Conservation (phyloP, 2,797 vertebrate species). For the Lophius americanus region DNA sequence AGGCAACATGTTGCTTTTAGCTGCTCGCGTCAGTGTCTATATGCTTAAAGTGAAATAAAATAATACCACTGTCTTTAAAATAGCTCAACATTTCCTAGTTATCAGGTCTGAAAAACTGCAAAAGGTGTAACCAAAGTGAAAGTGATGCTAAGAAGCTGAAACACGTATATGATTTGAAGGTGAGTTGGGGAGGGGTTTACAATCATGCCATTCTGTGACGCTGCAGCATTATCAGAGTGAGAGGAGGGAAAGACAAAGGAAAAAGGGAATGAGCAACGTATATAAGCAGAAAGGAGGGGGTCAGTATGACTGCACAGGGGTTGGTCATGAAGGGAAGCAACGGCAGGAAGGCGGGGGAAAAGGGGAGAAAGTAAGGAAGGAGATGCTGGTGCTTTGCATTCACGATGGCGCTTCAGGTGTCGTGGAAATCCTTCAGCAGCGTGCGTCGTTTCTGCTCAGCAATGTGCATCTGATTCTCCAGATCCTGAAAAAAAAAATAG, state of each 20-base stretch:
- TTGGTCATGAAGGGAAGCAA: slow-evolving; percentile 56
- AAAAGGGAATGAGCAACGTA: slow-evolving; percentile 39
- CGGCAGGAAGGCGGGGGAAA: slow-evolving; percentile 22
- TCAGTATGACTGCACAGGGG: slow-evolving; percentile 40
- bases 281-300: slow-evolving; percentile 35
- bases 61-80: neutral
- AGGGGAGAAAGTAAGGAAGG: slow-evolving; percentile 31
- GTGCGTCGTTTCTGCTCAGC: slow-evolving; percentile 97
- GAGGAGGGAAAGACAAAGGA: slow-evolving; percentile 39
- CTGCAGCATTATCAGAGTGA: slow-evolving; percentile 66
- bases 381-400: slow-evolving; percentile 75
- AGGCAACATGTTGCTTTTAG: slow-evolving; percentile 15
- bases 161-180: slow-evolving; percentile 51
- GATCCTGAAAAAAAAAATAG: slow-evolving; percentile 81
- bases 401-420: slow-evolving; percentile 86
- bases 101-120: slow-evolving; percentile 46
- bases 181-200: slow-evolving; percentile 57
- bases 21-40: slow-evolving; percentile 10
- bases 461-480: slow-evolving; percentile 99
- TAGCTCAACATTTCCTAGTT: neutral
- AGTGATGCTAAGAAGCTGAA: slow-evolving; percentile 56
- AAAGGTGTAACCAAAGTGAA: slow-evolving; percentile 37
- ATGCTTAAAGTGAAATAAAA: slow-evolving; percentile 10
- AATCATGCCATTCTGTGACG: slow-evolving; percentile 76
- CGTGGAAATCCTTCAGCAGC: slow-evolving; percentile 98